These are phyloP conservation scores for Seriola dumerili DNA, from an alignment of 2,113 vertebrate species.

Conservation along the genomic window DNA sequence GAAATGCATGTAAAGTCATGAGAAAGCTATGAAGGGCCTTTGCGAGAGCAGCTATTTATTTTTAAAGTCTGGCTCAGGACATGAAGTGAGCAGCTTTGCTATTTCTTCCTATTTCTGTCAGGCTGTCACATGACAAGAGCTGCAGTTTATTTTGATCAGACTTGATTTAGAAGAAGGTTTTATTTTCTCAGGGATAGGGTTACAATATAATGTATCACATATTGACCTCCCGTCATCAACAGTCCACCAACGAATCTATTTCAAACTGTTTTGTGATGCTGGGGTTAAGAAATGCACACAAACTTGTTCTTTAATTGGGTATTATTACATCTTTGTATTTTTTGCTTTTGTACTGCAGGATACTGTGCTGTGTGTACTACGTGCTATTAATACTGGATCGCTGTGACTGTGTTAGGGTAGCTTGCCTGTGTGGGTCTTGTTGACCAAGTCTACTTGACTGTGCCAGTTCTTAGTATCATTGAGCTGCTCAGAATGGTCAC, in stretches of 20 bases:
- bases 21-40: conserved; percentile 17
- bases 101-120: conserved; percentile 5
- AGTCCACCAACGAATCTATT: neutral
- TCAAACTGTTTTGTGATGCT: neutral
- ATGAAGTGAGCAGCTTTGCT: conserved; percentile 5
- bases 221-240: neutral
- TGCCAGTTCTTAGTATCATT: conserved; percentile 26
- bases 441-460: conserved; percentile 51
- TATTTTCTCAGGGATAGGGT: conserved; percentile 23
- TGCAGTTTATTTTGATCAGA: conserved; percentile 21
- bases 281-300: neutral
- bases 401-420: conserved; percentile 42
- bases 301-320: neutral
- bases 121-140: conserved; percentile 13
- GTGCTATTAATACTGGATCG: conserved; percentile 25
- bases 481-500: conserved; percentile 25
- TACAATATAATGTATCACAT: conserved; percentile 5
- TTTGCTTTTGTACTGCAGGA: neutral
- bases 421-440: conserved; percentile 40
- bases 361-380: neutral
- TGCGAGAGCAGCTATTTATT: conserved; percentile 19
- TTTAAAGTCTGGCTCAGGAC: neutral
- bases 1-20: conserved; percentile 40
- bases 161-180: conserved; percentile 8
- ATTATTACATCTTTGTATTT: neutral